Base-by-base conservation (phyloP, 2,888 invertebrate species). In the Hermodice carunculata region DNA sequence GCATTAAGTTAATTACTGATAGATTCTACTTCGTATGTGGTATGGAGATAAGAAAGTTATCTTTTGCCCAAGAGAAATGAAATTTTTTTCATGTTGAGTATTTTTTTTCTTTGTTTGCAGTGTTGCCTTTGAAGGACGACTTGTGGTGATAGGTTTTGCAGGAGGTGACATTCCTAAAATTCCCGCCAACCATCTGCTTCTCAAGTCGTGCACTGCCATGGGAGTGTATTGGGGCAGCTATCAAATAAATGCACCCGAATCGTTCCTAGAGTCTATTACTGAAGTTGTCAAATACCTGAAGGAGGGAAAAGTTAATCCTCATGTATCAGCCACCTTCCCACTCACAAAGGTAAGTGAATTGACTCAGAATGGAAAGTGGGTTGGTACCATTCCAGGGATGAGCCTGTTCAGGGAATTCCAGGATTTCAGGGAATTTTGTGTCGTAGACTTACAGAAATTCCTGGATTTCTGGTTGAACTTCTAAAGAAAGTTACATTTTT, bases 211-310 rank as follows among this genome's bases (percentile, higher is more conserved):
- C 71, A 87, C 86, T 44, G 79, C 89, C 6, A 86, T 88, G 26
- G 89, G 89, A 2, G 86, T 90, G 17, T 79, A 68, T 53, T 81
- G 79, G 79, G 80, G 79, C 8, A 88, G 88, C 66, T 83, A 90
- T 26, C 81, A 82, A 46, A 24, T 37, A 88, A 87, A 61, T 85
- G 89, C 53, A 61, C 75, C 73, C 6, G 84, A 84, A 59, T 88
- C 88, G 66, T 92, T 91, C 81, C 85, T 88, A 83, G 85, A 88
- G 80, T 86, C 88, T n/a, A 87, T 91, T 24, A 85, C 87, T 44
- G 90, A 91, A 78, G 88, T 90, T 3, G 84, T 91, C 63, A 88
- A 90, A 69, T 88, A 91, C 80, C 89, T 89, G 34, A 89, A 89
- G 67, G 90, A 91, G 71, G 89, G 89, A 26, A 84, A 90, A n/a